Percentiles rank a stretch among this genome's conserved stretches.
Evolutionary conservation across 37 sponge, comb jelly and placozoan species (phyloP).

Genomic region (Theonella swinhoei): DNA sequence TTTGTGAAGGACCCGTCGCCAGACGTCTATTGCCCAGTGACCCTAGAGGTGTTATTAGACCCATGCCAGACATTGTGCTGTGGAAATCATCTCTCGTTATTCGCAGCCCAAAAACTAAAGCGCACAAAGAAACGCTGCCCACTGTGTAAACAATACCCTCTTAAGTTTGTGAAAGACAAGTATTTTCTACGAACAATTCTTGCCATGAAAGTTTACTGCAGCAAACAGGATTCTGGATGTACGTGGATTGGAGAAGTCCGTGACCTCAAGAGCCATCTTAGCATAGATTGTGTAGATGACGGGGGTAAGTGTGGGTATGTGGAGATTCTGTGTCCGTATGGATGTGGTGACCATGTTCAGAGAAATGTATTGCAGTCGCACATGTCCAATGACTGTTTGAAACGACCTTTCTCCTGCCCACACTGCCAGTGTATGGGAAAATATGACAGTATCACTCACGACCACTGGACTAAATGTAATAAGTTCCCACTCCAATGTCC

Average conservation of each 20-base stretch:
- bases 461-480: not conserved
- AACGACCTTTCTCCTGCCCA: not conserved
- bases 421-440: not conserved
- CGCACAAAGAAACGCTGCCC: not conserved
- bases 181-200: not conserved
- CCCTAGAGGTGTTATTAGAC: not conserved
- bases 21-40: not conserved
- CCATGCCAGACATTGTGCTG: not conserved
- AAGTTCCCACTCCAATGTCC: not conserved
- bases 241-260: not conserved
- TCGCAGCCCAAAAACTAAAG: not conserved
- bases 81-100: not conserved
- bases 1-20: not conserved
- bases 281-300: not conserved
- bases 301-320: not conserved
- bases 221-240: not conserved
- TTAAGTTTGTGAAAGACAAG: not conserved
- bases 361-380: not conserved
- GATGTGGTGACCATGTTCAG: not conserved
- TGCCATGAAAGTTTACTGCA: not conserved
- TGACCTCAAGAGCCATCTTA: slow-evolving; percentile 3
- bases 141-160: not conserved
- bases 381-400: not conserved
- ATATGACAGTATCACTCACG: not conserved
- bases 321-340: not conserved